Percentiles rank a stretch among this genome's conserved stretches.
Evolutionary conservation across 2,888 invertebrate species (phyloP).

Genomic region (Scrobipalpa costella): DNA sequence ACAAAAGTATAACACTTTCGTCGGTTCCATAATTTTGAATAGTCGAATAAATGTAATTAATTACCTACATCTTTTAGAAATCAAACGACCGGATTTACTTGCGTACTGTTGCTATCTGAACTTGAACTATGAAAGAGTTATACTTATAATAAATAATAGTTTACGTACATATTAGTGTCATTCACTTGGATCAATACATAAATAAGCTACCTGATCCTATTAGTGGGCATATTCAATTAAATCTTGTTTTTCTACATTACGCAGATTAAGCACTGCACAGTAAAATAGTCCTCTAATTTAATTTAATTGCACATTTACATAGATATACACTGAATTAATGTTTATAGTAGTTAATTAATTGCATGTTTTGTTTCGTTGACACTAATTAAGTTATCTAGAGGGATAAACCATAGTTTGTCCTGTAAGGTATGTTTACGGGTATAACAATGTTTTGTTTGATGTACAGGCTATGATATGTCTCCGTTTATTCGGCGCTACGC

Average conservation of each 20-base stretch:
- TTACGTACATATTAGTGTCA: neutral
- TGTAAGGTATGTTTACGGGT: neutral
- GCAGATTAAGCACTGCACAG: neutral
- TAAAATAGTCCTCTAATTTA: neutral
- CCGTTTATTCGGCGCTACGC: slow-evolving; percentile 99
- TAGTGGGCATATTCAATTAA: slow-evolving; percentile 9
- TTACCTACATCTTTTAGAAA: no score
- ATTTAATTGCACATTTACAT: neutral
- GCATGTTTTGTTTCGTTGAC: slow-evolving; percentile 14
- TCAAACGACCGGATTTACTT: no score
- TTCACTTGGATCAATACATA: slow-evolving; percentile 6
- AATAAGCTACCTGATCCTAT: neutral
- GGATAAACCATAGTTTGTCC: neutral
- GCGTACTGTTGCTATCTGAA: neutral
- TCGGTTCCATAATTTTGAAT: neutral
- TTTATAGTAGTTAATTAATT: neutral
- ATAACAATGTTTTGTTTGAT: slow-evolving; percentile 21
- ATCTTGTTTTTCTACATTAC: slow-evolving; percentile 15
- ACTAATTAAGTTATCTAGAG: neutral
- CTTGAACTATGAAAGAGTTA: slow-evolving; percentile 11
- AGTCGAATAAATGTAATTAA: no score
- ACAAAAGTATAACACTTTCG: slow-evolving; percentile 1
- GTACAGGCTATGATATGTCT: slow-evolving; percentile 98
- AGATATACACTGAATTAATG: slow-evolving; percentile 3
- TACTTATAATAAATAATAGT: neutral